Percentiles rank a stretch among this genome's conserved stretches.
Conservation (phyloP, 2,888 invertebrate genomes). For the Trachelus stipa region DNA sequence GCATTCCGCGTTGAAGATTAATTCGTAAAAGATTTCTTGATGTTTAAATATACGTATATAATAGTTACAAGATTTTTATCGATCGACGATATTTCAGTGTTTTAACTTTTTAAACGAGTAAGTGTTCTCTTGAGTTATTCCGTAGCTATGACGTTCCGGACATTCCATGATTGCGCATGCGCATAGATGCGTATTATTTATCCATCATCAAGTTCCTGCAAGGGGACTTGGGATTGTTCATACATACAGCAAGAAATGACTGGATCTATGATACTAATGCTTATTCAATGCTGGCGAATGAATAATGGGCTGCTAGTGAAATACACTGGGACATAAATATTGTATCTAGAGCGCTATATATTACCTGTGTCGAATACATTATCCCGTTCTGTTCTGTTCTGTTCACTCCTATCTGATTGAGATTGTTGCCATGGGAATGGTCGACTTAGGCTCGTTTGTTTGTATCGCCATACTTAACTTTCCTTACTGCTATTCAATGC, state of each 20-base stretch:
- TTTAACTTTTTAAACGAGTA: background rate
- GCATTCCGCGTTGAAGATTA: background rate
- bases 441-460: slow-evolving; percentile 35
- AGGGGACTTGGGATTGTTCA: background rate
- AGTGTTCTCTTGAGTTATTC: background rate
- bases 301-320: slow-evolving; percentile 66
- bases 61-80: background rate
- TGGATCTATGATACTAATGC: slow-evolving; percentile 60
- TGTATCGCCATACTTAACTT: slow-evolving; percentile 27
- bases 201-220: background rate
- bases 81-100: background rate
- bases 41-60: background rate
- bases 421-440: slow-evolving; percentile 61
- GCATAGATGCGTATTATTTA: background rate
- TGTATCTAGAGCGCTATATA: slow-evolving; percentile 65
- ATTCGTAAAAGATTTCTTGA: background rate
- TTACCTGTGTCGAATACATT: slow-evolving; percentile 60
- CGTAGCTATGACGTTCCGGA: background rate
- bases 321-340: slow-evolving; percentile 64
- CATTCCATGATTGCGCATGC: background rate
- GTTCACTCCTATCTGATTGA: slow-evolving; percentile 55
- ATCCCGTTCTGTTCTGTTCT: slow-evolving; percentile 31
- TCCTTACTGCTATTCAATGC: slow-evolving; percentile 3
- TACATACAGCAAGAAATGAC: background rate
- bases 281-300: slow-evolving; percentile 64